Conservation (phyloP, 2,797 vertebrate genomes). For the Enteromius mattozi region DNA sequence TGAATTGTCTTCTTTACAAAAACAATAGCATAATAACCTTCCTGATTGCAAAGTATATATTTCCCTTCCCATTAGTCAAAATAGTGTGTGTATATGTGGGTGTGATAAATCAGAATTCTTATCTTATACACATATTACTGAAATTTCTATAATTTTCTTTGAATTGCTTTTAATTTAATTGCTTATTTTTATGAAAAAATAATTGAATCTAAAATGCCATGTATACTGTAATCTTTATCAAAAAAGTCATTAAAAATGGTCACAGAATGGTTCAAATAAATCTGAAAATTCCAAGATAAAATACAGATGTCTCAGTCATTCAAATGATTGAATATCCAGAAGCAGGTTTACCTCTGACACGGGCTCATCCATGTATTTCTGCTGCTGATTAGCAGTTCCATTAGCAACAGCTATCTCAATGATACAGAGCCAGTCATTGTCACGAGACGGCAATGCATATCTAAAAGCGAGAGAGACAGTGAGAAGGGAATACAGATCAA, state of each 20-base stretch:
- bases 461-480: slow-evolving; percentile 70
- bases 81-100: neutral
- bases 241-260: neutral
- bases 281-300: neutral
- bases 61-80: no score
- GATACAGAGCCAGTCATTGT: slow-evolving; percentile 77
- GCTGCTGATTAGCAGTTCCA: slow-evolving; percentile 72
- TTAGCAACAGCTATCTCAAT: slow-evolving; percentile 84
- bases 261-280: neutral
- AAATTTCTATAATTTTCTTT: neutral
- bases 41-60: neutral
- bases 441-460: slow-evolving; percentile 79
- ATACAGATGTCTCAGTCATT: slow-evolving; percentile 2
- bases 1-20: neutral
- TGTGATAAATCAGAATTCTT: neutral
- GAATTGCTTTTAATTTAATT: neutral
- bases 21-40: neutral
- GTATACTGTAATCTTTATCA: neutral
- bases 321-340: slow-evolving; percentile 27
- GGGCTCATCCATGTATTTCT: slow-evolving; percentile 69
- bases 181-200: no score
- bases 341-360: slow-evolving; percentile 79
- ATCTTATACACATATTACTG: neutral
- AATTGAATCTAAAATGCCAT: neutral
- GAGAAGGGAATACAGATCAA: slow-evolving; percentile 6